A percentile compares a stretch with the other conserved stretches of the same genome.
Evolutionary conservation across 1,140 invertebrate genomes (phyloP).

Genomic region (Cotesia chilonis): DNA sequence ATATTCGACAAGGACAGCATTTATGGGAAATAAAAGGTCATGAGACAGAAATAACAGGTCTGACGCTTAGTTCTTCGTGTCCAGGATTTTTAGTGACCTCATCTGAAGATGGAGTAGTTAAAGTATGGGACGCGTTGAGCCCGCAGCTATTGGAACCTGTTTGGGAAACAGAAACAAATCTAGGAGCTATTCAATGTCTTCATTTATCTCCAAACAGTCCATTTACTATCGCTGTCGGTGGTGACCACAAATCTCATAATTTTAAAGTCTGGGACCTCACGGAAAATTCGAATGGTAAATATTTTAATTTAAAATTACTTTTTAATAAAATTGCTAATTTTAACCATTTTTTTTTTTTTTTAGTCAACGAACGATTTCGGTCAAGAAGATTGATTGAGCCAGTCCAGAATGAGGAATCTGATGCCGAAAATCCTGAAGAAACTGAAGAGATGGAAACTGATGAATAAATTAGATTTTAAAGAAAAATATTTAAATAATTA

Average conservation of each 20-base stretch:
- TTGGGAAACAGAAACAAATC: conserved; percentile 70
- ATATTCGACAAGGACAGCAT: conserved; percentile 75
- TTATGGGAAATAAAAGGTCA: conserved; percentile 84
- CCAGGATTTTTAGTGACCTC: conserved; percentile 77
- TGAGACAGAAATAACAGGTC: conserved; percentile 81
- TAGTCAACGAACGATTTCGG: conserved; percentile 44
- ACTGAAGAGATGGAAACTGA: background rate
- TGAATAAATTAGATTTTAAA: conserved; percentile 5
- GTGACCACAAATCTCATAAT: conserved; percentile 82
- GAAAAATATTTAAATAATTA: background rate
- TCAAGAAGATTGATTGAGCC: conserved; percentile 28
- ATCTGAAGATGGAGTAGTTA: conserved; percentile 77
- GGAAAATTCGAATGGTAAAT: conserved; percentile 72
- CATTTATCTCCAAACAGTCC: conserved; percentile 82
- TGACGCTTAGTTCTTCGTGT: conserved; percentile 74
- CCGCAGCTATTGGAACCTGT: conserved; percentile 58
- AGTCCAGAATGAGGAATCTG: background rate
- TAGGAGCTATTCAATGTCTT: conserved; percentile 79
- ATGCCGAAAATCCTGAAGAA: background rate
- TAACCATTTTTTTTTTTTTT: background rate
- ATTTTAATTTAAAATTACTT: conserved; percentile 1
- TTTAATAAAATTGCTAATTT: too few relatives aligned
- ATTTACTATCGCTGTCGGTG: conserved; percentile 81
- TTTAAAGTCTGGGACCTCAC: conserved; percentile 80
- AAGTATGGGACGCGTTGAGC: conserved; percentile 78